Evolutionary conservation across 2,113 vertebrate genomes (phyloP).

Genomic region (Australoheros scitulus): DNA sequence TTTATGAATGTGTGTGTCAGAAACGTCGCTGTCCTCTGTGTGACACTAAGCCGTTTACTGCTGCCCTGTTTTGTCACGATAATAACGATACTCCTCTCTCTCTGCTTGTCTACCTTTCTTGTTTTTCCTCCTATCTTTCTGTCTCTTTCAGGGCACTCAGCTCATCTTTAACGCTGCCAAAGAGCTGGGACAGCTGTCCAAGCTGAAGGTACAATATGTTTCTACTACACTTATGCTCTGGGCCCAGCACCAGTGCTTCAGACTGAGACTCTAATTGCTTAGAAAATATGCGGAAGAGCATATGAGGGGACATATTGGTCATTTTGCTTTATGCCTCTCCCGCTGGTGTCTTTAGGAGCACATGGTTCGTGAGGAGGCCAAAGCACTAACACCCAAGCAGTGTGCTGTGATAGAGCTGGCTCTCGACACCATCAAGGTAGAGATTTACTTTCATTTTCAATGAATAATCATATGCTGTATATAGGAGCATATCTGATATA

Average conservation of each 20-base stretch:
- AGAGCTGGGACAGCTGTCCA: conserved; percentile 97
- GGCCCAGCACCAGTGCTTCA: neutral
- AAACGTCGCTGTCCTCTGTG: conserved; percentile 71
- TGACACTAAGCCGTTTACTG: conserved; percentile 62
- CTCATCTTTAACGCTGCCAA: conserved; percentile 99
- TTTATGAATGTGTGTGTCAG: conserved; percentile 59
- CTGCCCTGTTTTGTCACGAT: conserved; percentile 11
- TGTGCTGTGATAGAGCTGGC: conserved; percentile 96
- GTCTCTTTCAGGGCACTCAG: conserved; percentile 89
- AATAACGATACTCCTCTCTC: conserved; percentile 21
- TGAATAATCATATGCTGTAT: neutral
- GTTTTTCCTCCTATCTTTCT: conserved; percentile 41
- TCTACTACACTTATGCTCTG: neutral
- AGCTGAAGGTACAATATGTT: conserved; percentile 87
- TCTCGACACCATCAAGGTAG: conserved; percentile 97
- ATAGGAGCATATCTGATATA: neutral
- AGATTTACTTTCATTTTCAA: neutral
- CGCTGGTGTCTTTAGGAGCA: conserved; percentile 84
- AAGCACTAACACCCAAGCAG: conserved; percentile 94
- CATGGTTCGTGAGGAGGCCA: conserved; percentile 98
- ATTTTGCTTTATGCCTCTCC: conserved; percentile 3
- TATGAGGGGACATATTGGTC: neutral
- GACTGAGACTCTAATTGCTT: neutral
- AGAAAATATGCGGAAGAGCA: neutral
- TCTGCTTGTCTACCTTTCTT: conserved; percentile 27